phyloP scores from a whole-genome alignment of 2,113 vertebrate species.

The Anser cygnoides region DNA sequence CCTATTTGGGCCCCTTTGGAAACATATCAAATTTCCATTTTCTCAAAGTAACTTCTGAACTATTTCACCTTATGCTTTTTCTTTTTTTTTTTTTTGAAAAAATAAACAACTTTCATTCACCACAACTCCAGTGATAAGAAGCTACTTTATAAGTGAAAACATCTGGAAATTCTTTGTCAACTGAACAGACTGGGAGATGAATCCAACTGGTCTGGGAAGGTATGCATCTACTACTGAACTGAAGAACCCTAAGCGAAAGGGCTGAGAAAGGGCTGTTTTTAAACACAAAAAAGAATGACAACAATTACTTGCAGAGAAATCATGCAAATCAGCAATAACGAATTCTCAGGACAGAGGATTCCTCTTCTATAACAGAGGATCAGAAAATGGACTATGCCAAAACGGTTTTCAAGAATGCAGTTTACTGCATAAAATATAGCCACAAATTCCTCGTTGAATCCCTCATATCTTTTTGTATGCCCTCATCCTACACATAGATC shows the following conservation, averaged over 20 bases:
- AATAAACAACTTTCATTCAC: conserved; percentile 37
- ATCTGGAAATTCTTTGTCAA: conserved; percentile 65
- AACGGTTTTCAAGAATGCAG: neutral
- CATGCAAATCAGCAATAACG: neutral
- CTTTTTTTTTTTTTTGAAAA: neutral
- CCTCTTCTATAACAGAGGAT: neutral
- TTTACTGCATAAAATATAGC: neutral
- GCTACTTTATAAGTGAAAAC: conserved; percentile 59
- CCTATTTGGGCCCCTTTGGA: conserved; percentile 21
- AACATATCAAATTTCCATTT: conserved; percentile 38
- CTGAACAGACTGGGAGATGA: conserved; percentile 40
- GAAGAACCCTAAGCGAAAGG: neutral
- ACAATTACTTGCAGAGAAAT: neutral
- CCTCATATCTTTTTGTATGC: neutral
- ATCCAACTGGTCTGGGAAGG: neutral
- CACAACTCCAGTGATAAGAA: conserved; percentile 55
- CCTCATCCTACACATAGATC: neutral
- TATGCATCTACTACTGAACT: conserved; percentile 9
- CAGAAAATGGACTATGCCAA: neutral
- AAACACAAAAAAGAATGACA: neutral
- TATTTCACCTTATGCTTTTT: conserved; percentile 17
- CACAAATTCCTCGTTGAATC: neutral
- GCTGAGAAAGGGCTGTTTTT: neutral
- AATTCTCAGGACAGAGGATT: neutral
- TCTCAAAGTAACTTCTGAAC: conserved; percentile 54